phyloP scores from a whole-genome alignment of 2,113 vertebrate species.

The Indicator indicator region DNA sequence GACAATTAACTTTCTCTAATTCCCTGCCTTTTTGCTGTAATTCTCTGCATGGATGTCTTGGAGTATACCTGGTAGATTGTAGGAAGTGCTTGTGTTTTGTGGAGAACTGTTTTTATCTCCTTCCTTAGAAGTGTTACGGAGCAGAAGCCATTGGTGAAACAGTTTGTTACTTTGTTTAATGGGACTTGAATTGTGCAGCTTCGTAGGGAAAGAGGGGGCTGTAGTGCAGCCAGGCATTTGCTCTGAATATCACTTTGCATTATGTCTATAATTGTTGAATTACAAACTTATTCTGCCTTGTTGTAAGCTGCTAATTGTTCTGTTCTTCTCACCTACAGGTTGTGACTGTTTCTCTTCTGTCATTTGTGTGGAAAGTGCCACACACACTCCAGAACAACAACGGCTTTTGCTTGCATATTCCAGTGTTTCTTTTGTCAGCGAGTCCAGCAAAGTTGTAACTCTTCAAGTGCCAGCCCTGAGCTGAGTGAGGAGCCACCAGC shows the following conservation, averaged over 20 bases:
- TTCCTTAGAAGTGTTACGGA: neutral
- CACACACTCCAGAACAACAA: conserved; percentile 90
- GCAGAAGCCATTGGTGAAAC: neutral
- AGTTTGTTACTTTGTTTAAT: neutral
- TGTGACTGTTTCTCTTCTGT: conserved; percentile 84
- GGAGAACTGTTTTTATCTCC: neutral
- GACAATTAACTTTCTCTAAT: neutral
- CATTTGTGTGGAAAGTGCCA: conserved; percentile 92
- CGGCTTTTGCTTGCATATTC: conserved; percentile 95
- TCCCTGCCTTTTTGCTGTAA: neutral
- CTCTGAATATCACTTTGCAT: neutral
- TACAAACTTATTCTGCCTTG: neutral
- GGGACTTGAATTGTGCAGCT: neutral
- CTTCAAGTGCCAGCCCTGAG: conserved; percentile 89
- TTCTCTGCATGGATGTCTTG: neutral
- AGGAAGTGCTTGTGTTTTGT: neutral
- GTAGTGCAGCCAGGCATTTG: neutral
- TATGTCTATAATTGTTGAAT: neutral
- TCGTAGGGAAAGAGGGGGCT: neutral
- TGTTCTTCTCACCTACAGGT: conserved; percentile 78
- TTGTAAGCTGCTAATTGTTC: conserved; percentile 7
- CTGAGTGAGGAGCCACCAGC: conserved; percentile 83
- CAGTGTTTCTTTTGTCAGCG: conserved; percentile 96
- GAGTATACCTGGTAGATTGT: neutral
- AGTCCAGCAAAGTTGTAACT: conserved; percentile 89